phyloP scores from a whole-genome alignment of 2,113 vertebrate genomes.

The Gracilinanus agilis region DNA sequence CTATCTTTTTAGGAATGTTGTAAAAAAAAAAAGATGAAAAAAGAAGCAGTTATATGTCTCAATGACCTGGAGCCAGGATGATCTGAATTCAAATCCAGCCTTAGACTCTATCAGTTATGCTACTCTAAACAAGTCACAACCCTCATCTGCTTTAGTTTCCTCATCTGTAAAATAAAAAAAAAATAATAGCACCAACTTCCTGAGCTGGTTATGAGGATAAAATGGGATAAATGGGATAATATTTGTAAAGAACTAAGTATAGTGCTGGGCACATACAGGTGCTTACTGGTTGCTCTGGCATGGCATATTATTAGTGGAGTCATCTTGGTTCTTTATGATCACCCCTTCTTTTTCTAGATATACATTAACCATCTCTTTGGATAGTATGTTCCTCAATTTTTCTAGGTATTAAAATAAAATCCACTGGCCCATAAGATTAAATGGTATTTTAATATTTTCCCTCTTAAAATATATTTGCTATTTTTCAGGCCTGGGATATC shows the following conservation, averaged over 20 bases:
- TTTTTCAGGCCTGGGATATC: background rate
- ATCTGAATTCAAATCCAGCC: background rate
- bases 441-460: background rate
- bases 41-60: too few relatives aligned
- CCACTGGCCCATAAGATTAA: background rate
- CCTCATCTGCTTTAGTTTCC: background rate
- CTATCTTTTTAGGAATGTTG: background rate
- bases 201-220: background rate
- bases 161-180: background rate
- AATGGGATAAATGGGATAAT: background rate
- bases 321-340: background rate
- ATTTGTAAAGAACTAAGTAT: background rate
- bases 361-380: background rate
- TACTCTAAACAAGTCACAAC: background rate
- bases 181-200: background rate
- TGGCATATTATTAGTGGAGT: background rate
- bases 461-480: background rate
- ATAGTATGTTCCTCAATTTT: background rate
- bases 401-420: background rate
- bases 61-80: too few relatives aligned
- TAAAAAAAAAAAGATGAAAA: background rate
- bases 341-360: background rate
- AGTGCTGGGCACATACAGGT: background rate
- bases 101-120: background rate
- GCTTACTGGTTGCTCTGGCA: background rate